These are phyloP conservation scores for Caenorhabditis imperialis DNA, from an alignment of 2,888 invertebrate genomes.

Conservation along the genomic window DNA sequence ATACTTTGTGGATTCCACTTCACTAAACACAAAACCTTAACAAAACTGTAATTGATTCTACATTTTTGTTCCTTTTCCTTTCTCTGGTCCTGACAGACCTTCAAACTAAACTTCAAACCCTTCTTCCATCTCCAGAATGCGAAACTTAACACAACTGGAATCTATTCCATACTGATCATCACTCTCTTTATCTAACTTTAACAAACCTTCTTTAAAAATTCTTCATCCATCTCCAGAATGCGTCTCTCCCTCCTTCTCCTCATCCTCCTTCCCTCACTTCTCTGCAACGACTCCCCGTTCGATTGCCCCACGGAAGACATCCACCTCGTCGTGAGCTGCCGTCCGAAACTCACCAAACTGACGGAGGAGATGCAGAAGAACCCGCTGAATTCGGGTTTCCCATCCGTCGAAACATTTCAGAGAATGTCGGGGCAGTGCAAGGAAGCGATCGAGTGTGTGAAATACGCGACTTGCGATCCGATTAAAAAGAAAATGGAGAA, in stretches of 20 bases:
- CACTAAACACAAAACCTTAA: no score
- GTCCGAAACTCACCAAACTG: conserved; percentile 35
- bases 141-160: no score
- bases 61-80: no score
- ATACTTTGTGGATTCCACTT: no score
- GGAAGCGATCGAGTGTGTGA: conserved; percentile 41
- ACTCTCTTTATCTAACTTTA: no score
- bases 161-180: no score
- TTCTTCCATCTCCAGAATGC: no score
- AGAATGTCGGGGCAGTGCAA: conserved; percentile 35
- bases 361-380: conserved; percentile 42
- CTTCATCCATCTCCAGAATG: no score
- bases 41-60: no score
- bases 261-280: not conserved
- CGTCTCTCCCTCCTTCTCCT: not conserved
- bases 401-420: conserved; percentile 29
- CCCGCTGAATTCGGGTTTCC: conserved; percentile 29
- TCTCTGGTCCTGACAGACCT: no score
- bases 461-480: conserved; percentile 17
- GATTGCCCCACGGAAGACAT: conserved; percentile 34
- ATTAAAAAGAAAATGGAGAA: conserved; percentile 29
- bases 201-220: no score
- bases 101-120: no score
- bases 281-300: conserved; percentile 6
- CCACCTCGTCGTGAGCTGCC: conserved; percentile 25